phyloP scores from a whole-genome alignment of 2,797 vertebrate species.

The Malacoctenus gilli region DNA sequence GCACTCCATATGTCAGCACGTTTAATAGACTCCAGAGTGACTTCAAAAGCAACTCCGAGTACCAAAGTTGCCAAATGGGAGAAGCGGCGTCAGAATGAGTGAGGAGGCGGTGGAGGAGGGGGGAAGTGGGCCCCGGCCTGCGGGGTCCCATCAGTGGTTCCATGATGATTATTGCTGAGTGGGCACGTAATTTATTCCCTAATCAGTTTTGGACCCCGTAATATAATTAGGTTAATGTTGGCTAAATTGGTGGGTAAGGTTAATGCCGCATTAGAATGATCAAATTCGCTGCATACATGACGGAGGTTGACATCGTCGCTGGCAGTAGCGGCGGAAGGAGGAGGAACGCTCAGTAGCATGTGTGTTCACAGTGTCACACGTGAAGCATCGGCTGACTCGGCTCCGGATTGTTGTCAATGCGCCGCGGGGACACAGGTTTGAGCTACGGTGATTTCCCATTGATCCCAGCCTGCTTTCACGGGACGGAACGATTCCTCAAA shows the following conservation, averaged over 20 bases:
- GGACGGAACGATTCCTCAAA: too few species aligned
- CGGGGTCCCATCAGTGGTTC: constrained; percentile 21
- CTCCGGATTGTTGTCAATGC: too few species aligned
- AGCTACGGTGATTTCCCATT: too few species aligned
- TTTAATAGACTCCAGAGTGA: constrained; percentile 52
- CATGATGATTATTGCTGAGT: constrained; percentile 43
- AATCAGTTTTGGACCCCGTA: constrained; percentile 15
- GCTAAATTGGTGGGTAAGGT: constrained; percentile 14
- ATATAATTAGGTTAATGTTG: constrained; percentile 19
- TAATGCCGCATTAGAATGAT: background rate
- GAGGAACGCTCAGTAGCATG: too few species aligned
- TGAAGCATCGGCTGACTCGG: too few species aligned
- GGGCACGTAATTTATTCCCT: constrained; percentile 14
- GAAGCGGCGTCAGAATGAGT: constrained; percentile 15
- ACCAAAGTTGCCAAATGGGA: constrained; percentile 44
- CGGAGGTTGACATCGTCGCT: too few species aligned
- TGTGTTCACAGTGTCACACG: too few species aligned
- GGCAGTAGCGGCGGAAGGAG: too few species aligned
- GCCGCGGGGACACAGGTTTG: too few species aligned
- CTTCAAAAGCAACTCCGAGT: constrained; percentile 37
- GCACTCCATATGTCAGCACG: constrained; percentile 50
- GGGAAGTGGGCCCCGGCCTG: constrained; percentile 2
- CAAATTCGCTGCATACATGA: constrained; percentile 9
- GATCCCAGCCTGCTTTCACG: too few species aligned
- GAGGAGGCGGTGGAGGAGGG: too few species aligned